phyloP scores from a whole-genome alignment of 2,888 invertebrate species.

The Loripinus fragilis region DNA sequence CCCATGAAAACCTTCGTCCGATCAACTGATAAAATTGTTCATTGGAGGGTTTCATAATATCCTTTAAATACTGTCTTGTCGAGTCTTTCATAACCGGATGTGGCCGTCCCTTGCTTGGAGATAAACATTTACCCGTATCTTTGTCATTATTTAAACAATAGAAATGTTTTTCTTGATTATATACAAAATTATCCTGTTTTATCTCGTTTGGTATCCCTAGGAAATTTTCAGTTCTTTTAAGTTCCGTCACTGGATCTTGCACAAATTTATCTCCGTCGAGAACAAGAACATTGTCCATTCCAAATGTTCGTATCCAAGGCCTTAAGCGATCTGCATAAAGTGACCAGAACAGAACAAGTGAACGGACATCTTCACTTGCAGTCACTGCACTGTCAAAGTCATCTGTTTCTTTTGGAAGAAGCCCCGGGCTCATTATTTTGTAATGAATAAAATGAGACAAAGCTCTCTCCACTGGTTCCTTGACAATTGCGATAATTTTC shows the following conservation, averaged over 20 bases:
- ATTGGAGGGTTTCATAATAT: not conserved
- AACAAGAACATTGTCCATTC: not conserved
- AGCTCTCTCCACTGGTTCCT: no score
- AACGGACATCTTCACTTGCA: no score
- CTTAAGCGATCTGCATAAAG: not conserved
- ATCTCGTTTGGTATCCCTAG: not conserved
- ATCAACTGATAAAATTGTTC: not conserved
- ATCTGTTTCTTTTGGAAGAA: no score
- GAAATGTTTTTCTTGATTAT: not conserved
- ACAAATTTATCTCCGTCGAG: not conserved
- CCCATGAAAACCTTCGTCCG: not conserved
- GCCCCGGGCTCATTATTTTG: no score
- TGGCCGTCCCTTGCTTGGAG: not conserved
- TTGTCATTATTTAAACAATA: not conserved
- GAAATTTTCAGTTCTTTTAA: not conserved
- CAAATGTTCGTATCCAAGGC: not conserved
- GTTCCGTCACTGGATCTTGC: not conserved
- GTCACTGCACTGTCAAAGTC: no score
- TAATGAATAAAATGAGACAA: no score
- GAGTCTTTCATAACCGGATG: not conserved
- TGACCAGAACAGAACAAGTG: no score
- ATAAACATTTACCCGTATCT: not conserved
- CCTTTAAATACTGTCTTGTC: not conserved
- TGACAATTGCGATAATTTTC: no score
- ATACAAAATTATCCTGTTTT: not conserved